These are phyloP conservation scores for Zosterops borbonicus DNA, from an alignment of 2,113 vertebrate genomes.

Conservation along the genomic window DNA sequence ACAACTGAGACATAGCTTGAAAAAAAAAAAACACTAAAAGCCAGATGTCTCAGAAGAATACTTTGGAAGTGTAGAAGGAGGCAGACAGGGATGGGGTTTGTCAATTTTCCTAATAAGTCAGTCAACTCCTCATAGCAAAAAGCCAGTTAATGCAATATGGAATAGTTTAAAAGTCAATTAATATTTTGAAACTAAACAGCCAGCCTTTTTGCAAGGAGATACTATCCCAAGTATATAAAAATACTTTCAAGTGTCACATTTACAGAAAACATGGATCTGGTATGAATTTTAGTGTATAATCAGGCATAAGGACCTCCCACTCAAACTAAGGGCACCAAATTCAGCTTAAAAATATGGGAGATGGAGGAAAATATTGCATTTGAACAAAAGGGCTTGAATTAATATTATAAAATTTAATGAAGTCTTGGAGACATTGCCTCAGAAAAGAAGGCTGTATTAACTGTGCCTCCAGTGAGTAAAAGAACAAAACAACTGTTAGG, in stretches of 20 bases:
- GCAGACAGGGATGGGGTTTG: slow-evolving; percentile 63
- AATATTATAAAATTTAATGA: slow-evolving; percentile 28
- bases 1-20: slow-evolving; percentile 36
- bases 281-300: neutral
- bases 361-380: neutral
- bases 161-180: slow-evolving; percentile 78
- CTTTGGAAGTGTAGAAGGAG: slow-evolving; percentile 30
- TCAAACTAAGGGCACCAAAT: neutral
- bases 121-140: slow-evolving; percentile 62
- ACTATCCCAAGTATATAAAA: slow-evolving; percentile 28
- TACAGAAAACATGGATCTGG: slow-evolving; percentile 18
- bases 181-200: slow-evolving; percentile 78
- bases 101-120: slow-evolving; percentile 73
- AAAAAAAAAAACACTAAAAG: slow-evolving; percentile 28
- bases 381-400: neutral
- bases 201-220: slow-evolving; percentile 73
- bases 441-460: slow-evolving; percentile 21
- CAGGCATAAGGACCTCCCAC: neutral
- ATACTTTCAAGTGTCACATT: slow-evolving; percentile 29
- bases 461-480: slow-evolving; percentile 24
- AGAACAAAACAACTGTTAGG: slow-evolving; percentile 48
- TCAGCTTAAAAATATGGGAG: neutral
- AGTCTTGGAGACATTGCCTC: slow-evolving; percentile 11
- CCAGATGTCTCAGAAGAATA: slow-evolving; percentile 69
- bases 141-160: slow-evolving; percentile 72